A percentile compares a stretch with the other conserved stretches of the same genome.
phyloP scores from a whole-genome alignment of 2,113 vertebrate species.

The Pseudolaguvia tuberculata region DNA sequence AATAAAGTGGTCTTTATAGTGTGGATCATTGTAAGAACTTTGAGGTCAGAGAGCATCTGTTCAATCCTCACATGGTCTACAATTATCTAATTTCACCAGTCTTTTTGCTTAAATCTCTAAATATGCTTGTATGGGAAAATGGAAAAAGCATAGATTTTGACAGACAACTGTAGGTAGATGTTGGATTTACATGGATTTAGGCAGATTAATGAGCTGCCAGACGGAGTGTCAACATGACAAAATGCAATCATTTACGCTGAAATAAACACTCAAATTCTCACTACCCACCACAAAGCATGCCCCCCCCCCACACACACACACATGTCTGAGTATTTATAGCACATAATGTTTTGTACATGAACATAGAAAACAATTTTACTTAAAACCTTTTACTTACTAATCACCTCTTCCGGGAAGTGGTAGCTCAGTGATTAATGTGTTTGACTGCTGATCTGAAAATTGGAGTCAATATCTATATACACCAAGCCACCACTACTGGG shows the following conservation, averaged over 20 bases:
- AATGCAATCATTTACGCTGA: constrained; percentile 5
- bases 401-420: neutral
- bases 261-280: neutral
- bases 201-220: constrained; percentile 18
- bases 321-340: neutral
- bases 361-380: neutral
- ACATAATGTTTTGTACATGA: neutral
- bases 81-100: neutral
- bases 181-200: constrained; percentile 4
- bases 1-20: constrained; percentile 19
- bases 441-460: too few species aligned
- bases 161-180: neutral
- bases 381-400: neutral
- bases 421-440: too few species aligned
- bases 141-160: neutral
- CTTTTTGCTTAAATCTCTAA: neutral
- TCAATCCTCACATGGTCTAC: neutral
- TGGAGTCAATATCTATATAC: too few species aligned
- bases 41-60: constrained; percentile 1
- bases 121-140: neutral
- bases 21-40: constrained; percentile 21
- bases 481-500: too few species aligned
- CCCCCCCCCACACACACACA: neutral
- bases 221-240: neutral
- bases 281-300: neutral